A percentile compares a stretch with the other conserved stretches of the same genome.
Evolutionary conservation across 1,140 invertebrate species (phyloP).

Genomic region (Melitaea cinxia): DNA sequence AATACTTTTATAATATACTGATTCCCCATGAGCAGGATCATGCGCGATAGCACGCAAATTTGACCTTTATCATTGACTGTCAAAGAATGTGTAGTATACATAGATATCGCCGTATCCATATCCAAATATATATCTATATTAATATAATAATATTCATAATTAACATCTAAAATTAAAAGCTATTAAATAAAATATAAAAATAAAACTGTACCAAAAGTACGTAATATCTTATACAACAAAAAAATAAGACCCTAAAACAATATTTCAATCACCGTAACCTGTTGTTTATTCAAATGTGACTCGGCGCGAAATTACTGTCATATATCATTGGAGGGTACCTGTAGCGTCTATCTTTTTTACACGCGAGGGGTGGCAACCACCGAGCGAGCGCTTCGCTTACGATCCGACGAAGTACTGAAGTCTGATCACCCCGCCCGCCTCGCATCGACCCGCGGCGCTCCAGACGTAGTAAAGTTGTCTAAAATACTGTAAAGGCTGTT

Average conservation of each 20-base stretch:
- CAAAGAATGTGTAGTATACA: too few species aligned
- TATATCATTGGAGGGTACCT: slow-evolving; percentile 63
- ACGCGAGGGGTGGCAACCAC: slow-evolving; percentile 10
- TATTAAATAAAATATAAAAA: neutral
- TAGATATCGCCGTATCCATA: too few species aligned
- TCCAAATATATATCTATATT: too few species aligned
- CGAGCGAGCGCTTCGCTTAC: slow-evolving; percentile 35
- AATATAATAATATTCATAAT: slow-evolving; percentile 19
- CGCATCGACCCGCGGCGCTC: slow-evolving; percentile 37
- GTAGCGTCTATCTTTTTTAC: slow-evolving; percentile 48
- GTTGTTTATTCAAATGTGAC: slow-evolving; percentile 29
- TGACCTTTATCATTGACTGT: slow-evolving; percentile 44
- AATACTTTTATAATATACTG: too few species aligned
- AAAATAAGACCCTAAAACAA: neutral
- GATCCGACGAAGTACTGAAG: slow-evolving; percentile 40
- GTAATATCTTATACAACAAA: too few species aligned
- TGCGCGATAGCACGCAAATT: slow-evolving; percentile 57
- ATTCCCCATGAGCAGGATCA: slow-evolving; percentile 68
- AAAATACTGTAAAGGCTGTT: slow-evolving; percentile 8
- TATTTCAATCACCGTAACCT: neutral
- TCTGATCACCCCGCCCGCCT: slow-evolving; percentile 26
- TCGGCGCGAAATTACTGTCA: slow-evolving; percentile 47
- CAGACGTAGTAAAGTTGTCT: neutral
- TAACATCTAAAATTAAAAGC: neutral
- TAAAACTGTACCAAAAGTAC: neutral